A percentile compares a stretch with the other conserved stretches of the same genome.
Evolutionary conservation across 2,797 vertebrate genomes (phyloP).

Genomic region (Acanthopagrus latus): DNA sequence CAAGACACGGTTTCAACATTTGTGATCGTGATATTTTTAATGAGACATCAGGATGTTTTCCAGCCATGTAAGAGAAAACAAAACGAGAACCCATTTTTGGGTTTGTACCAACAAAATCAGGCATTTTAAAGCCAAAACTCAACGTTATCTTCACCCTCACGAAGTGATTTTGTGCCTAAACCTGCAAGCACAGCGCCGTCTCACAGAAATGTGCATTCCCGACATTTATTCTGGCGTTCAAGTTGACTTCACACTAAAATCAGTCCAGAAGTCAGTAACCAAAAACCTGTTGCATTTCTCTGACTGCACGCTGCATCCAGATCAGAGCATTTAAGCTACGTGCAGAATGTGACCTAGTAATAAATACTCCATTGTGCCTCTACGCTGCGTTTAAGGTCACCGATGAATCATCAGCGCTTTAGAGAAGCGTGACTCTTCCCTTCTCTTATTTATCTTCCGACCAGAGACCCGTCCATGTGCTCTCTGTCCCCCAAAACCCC

Average conservation of each 20-base stretch:
- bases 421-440: conserved; percentile 46
- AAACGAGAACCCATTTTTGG: too few relatives aligned
- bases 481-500: conserved; percentile 33
- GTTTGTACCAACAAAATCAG: too few relatives aligned
- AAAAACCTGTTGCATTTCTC: not conserved
- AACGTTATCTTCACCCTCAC: too few relatives aligned
- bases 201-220: too few relatives aligned
- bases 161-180: too few relatives aligned
- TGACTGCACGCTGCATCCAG: not conserved
- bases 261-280: not conserved
- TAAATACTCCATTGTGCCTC: conserved; percentile 20
- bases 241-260: not conserved
- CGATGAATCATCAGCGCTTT: conserved; percentile 26
- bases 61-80: too few relatives aligned
- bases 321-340: not conserved
- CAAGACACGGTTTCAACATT: too few relatives aligned
- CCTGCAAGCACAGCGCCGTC: too few relatives aligned
- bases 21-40: too few relatives aligned
- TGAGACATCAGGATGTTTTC: too few relatives aligned
- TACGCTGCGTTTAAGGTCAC: not conserved
- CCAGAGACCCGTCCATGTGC: conserved; percentile 26
- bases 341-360: not conserved
- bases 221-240: too few relatives aligned
- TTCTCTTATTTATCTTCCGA: conserved; percentile 29
- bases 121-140: too few relatives aligned